Evolutionary conservation across 2,113 vertebrate genomes (phyloP).

Genomic region (Butorides virescens): DNA sequence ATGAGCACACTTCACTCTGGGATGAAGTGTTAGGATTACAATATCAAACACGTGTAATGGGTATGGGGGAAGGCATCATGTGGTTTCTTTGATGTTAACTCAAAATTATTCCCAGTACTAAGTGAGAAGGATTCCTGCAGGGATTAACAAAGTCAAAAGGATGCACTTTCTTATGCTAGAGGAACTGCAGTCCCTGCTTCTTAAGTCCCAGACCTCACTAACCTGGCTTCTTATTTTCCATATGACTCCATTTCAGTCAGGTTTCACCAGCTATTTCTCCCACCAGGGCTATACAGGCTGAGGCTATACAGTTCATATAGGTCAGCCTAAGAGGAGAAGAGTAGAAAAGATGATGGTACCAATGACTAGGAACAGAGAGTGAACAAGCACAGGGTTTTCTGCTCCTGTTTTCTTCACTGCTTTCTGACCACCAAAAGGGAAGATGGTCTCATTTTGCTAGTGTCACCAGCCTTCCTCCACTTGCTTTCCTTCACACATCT

Average conservation of each 20-base stretch:
- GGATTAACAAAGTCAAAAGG: neutral
- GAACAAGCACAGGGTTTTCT: neutral
- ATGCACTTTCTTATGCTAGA: neutral
- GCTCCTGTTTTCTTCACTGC: neutral
- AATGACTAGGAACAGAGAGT: neutral
- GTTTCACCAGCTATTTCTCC: neutral
- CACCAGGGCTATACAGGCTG: neutral
- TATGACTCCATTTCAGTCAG: neutral
- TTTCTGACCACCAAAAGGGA: neutral
- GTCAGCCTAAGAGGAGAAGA: neutral
- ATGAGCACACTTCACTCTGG: neutral
- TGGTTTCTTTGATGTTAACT: neutral
- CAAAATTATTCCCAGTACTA: neutral
- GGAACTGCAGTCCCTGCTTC: neutral
- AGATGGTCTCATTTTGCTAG: neutral
- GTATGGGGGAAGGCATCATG: neutral
- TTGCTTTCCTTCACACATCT: fast-evolving
- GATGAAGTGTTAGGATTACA: neutral
- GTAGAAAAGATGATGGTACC: neutral
- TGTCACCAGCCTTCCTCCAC: neutral
- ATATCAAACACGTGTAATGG: neutral
- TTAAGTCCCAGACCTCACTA: neutral
- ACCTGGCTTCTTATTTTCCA: neutral
- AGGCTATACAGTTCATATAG: neutral
- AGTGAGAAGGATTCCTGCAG: neutral